These are phyloP conservation scores for Euleptes europaea DNA, from an alignment of 2,113 vertebrate species.

Conservation along the genomic window DNA sequence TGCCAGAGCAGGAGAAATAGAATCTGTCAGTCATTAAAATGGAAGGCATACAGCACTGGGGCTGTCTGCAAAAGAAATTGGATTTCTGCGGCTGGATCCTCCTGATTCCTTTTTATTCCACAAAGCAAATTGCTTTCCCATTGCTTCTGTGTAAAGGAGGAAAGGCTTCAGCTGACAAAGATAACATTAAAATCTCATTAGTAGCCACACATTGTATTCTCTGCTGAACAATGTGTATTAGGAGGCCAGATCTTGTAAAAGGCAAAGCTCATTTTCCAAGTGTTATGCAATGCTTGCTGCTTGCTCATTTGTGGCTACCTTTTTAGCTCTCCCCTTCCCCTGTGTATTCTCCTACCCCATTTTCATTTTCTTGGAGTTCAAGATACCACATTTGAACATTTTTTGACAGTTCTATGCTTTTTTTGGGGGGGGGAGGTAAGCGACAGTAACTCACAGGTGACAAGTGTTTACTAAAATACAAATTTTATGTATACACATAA, in stretches of 20 bases:
- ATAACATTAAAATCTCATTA: slow-evolving; percentile 63
- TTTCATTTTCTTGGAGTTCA: slow-evolving; percentile 4
- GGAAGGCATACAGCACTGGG: slow-evolving; percentile 47
- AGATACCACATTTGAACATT: slow-evolving; percentile 32
- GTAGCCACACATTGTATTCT: slow-evolving; percentile 29
- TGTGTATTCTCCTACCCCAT: not conserved
- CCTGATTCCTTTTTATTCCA: slow-evolving; percentile 70
- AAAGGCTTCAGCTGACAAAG: slow-evolving; percentile 54
- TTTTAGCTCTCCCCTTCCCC: slow-evolving; percentile 28
- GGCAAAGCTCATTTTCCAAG: slow-evolving; percentile 48
- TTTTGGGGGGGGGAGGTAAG: slow-evolving; percentile 21
- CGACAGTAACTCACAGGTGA: slow-evolving; percentile 16
- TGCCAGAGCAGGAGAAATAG: slow-evolving; percentile 45
- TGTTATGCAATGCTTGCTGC: slow-evolving; percentile 23
- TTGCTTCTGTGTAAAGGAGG: slow-evolving; percentile 45
- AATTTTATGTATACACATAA: not conserved
- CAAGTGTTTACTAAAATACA: slow-evolving; percentile 19
- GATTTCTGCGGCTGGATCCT: slow-evolving; percentile 67
- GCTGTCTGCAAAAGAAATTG: slow-evolving; percentile 73
- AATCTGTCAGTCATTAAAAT: slow-evolving; percentile 70
- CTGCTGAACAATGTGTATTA: slow-evolving; percentile 12
- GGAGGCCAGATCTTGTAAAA: slow-evolving; percentile 45
- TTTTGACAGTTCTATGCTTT: slow-evolving; percentile 53
- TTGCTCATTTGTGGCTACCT: slow-evolving; percentile 12
- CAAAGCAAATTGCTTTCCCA: slow-evolving; percentile 72